Conservation (phyloP, 2,888 invertebrate genomes). For the Artemia sinica region DNA sequence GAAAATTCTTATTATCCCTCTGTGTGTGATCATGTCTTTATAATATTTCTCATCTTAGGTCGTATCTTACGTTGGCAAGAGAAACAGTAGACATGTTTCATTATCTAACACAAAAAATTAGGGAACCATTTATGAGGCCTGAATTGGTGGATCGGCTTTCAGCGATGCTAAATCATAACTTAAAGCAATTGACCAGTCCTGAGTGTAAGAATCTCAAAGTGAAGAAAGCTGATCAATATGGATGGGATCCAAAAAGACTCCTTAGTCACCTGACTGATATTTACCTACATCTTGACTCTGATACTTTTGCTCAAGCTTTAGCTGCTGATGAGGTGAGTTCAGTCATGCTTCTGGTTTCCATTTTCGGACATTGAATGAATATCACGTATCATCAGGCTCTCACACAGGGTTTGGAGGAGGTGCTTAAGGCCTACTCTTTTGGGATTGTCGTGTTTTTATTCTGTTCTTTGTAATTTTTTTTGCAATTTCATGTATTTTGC, state of each 20-base stretch:
- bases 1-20: neutral
- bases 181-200: conserved; percentile 85
- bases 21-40: neutral
- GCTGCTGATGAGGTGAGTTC: conserved; percentile 75
- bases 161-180: conserved; percentile 95
- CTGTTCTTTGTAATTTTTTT: no score
- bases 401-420: no score
- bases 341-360: no score
- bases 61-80: conserved; percentile 72
- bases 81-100: conserved; percentile 98
- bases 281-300: conserved; percentile 86
- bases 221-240: conserved; percentile 78
- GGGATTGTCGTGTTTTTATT: no score
- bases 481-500: no score
- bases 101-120: conserved; percentile 82
- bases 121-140: conserved; percentile 79
- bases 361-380: no score
- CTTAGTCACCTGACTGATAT: conserved; percentile 85
- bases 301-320: conserved; percentile 72
- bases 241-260: conserved; percentile 86
- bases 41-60: conserved; percentile 34
- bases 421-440: no score
- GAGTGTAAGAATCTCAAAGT: conserved; percentile 89
- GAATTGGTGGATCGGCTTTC: conserved; percentile 84
- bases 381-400: no score